Evolutionary conservation across 1,140 invertebrate genomes (phyloP).

Genomic region (Nomia melanderi): DNA sequence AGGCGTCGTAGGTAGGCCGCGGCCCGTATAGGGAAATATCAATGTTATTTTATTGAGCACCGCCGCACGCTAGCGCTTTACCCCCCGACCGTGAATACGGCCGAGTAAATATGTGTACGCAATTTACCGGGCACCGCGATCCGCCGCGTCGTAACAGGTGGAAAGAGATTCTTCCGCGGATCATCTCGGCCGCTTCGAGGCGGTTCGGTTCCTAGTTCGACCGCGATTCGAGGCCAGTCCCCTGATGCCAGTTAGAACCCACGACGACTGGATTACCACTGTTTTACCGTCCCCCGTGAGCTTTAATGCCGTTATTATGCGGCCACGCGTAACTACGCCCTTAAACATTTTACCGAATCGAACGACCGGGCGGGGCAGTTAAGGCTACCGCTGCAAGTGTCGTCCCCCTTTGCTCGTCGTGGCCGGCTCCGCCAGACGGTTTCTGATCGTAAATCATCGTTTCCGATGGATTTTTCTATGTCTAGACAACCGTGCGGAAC

Average conservation of each 20-base stretch:
- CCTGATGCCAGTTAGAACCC: neutral
- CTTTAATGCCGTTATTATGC: neutral
- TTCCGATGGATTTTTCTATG: no score
- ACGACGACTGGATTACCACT: slow-evolving; percentile 3
- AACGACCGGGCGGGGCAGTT: neutral
- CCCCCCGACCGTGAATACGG: slow-evolving; percentile 50
- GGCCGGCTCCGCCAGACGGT: no score
- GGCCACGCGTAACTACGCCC: neutral
- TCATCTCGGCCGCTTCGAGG: no score
- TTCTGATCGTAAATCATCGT: no score
- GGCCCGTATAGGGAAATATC: slow-evolving; percentile 65
- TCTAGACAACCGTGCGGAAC: no score
- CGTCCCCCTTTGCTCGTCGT: no score
- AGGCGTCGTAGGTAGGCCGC: slow-evolving; percentile 33
- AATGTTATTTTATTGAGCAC: slow-evolving; percentile 75
- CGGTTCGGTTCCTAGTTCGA: neutral
- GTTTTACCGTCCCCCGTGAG: neutral
- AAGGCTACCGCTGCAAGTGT: no score
- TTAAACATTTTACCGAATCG: neutral
- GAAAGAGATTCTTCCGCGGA: neutral
- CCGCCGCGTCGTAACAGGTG: slow-evolving; percentile 55
- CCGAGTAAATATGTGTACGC: slow-evolving; percentile 67
- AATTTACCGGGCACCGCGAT: slow-evolving; percentile 56
- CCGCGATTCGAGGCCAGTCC: neutral
- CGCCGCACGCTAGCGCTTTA: slow-evolving; percentile 50